Conservation (phyloP, 2,888 invertebrate genomes). For the Linnaemya vulpina region DNA sequence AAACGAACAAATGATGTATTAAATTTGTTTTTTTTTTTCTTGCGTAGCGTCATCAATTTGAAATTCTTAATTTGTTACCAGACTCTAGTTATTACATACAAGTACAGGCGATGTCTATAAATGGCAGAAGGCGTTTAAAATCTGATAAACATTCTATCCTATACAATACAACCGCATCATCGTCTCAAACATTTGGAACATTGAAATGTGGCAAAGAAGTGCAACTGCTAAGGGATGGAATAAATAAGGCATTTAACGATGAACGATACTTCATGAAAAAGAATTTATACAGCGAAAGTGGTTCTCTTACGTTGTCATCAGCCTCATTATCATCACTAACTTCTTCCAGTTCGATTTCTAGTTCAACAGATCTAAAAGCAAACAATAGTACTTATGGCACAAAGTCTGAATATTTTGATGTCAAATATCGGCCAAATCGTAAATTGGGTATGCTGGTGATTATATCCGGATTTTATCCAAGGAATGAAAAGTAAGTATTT, state of each 20-base stretch:
- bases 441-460: conserved; percentile 82
- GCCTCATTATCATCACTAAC: conserved; percentile 22
- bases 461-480: conserved; percentile 80
- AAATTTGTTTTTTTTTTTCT: conserved; percentile 30
- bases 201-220: conserved; percentile 75
- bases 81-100: conserved; percentile 90
- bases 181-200: conserved; percentile 69
- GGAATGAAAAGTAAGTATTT: conserved; percentile 81
- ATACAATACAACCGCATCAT: conserved; percentile 86
- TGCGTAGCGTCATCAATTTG: conserved; percentile 86
- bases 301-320: conserved; percentile 13
- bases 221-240: conserved; percentile 57
- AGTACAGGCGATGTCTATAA: conserved; percentile 89
- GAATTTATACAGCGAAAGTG: conserved; percentile 46
- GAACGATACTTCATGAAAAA: conserved; percentile 61
- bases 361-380: conserved; percentile 5
- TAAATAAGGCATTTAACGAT: conserved; percentile 61
- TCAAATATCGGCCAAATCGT: conserved; percentile 81
- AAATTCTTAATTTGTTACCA: conserved; percentile 87
- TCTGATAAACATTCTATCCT: conserved; percentile 89
- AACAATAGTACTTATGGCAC: conserved; percentile 46
- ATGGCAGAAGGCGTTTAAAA: conserved; percentile 87
- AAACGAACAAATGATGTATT: neutral
- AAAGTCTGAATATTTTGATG: conserved; percentile 75
- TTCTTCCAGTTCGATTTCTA: conserved; percentile 26